Base-by-base conservation (phyloP, 2,888 invertebrate genomes). In the Trachelus iudaicus region DNA sequence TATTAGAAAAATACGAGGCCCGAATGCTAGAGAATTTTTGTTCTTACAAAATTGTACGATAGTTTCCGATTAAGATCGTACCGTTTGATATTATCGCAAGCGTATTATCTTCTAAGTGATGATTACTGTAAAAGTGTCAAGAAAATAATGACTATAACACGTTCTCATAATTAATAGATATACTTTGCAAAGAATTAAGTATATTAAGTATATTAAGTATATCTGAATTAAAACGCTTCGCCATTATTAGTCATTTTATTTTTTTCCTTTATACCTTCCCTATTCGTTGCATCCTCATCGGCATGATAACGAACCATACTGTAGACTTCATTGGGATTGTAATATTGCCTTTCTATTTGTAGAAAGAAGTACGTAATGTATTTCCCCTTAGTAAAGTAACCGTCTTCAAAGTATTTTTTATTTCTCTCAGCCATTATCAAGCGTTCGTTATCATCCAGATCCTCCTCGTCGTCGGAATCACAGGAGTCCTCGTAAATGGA, bases 341-440 rank as follows among this genome's bases (percentile, higher is more conserved):
- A 89, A 69, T 75, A 84, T 79, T 89, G 89, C 80, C 86, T 86
- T 84, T 90, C 90, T 88, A 90, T 89, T 86, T 87, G 86, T 81
- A 90, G 81, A 80, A 90, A 89, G 83, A 90, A 90, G 83, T 88
- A 88, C 68, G 88, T 85, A 37, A 89, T 83, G 83, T 87, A 90
- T 84, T 90, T 90, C 73, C 90, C 90, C 37, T 83, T 89, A 69
- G 90, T 90, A 80, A 88, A 90, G 80, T 90, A 90, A 68, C 89
- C 86, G 79, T 90, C 87, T 80, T 85, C 87, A 34, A 87, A 82
- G 77, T 82, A 81, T 78, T 77, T 82, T 33, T 85, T 85, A 76
- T 79, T 83, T 77, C 80, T 83, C 79, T 88, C 89, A 76, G 71
- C 77, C 37, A 84, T 82, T 76, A 86, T 81, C 11, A 87, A 77